These are phyloP conservation scores for Cataglyphis rosenhaueri DNA, from an alignment of 2,888 invertebrate genomes.

Conservation along the genomic window DNA sequence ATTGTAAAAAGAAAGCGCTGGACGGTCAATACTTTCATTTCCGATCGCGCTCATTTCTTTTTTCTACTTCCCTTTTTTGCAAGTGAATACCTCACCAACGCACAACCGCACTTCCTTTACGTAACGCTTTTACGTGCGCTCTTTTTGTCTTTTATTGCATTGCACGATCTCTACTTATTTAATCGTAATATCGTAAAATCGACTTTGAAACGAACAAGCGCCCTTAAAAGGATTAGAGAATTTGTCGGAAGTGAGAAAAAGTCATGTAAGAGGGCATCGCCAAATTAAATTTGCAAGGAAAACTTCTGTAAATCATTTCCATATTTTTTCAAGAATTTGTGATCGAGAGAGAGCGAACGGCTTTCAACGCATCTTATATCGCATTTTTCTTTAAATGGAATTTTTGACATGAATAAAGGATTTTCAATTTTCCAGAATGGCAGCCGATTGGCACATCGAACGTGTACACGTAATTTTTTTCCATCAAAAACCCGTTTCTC, in stretches of 20 bases:
- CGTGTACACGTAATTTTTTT: background rate
- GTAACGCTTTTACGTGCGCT: slow-evolving; percentile 5
- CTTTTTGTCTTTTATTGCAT: slow-evolving; percentile 21
- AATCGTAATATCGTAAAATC: slow-evolving; percentile 22
- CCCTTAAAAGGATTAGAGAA: slow-evolving; percentile 33
- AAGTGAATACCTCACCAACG: slow-evolving; percentile 16
- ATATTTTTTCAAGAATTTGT: slow-evolving; percentile 1
- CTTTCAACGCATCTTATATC: background rate
- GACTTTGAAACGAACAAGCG: slow-evolving; percentile 31
- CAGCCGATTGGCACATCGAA: slow-evolving; percentile 14
- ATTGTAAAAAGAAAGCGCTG: slow-evolving; percentile 4
- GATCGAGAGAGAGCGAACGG: background rate
- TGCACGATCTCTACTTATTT: slow-evolving; percentile 36
- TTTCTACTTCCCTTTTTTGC: slow-evolving; percentile 30
- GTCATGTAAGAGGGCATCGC: background rate
- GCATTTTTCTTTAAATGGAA: slow-evolving; percentile 20
- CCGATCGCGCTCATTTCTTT: slow-evolving; percentile 2
- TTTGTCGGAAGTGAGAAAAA: background rate
- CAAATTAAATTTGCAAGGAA: slow-evolving; percentile 5
- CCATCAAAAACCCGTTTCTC: background rate
- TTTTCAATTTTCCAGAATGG: background rate
- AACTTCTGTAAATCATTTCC: slow-evolving; percentile 16
- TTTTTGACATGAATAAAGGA: background rate
- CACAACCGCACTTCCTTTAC: slow-evolving; percentile 36
- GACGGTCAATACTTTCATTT: slow-evolving; percentile 50